A percentile compares a stretch with the other conserved stretches of the same genome.
These are phyloP conservation scores for Rosalia funebris DNA, from an alignment of 2,888 invertebrate genomes.

Conservation along the genomic window DNA sequence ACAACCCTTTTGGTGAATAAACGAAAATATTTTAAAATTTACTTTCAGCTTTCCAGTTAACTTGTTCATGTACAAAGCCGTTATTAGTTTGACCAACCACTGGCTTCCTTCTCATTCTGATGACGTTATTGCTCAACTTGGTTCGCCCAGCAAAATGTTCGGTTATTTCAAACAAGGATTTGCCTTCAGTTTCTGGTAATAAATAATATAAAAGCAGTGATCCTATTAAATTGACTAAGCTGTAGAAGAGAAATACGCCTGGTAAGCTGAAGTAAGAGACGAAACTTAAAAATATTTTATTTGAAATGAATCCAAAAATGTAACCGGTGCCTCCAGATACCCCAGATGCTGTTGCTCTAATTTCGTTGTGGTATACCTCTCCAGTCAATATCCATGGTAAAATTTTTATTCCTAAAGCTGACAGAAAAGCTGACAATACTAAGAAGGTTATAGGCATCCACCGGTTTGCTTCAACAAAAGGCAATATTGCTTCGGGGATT, in stretches of 20 bases:
- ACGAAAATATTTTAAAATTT: too few relatives aligned
- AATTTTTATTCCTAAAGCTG: constrained; percentile 76
- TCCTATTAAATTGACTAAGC: constrained; percentile 71
- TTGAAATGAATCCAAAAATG: constrained; percentile 78
- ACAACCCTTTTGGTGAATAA: too few relatives aligned
- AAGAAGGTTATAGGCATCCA: constrained; percentile 78
- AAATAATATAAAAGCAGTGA: constrained; percentile 73
- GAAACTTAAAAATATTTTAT: constrained; percentile 78
- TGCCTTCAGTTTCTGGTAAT: constrained; percentile 86
- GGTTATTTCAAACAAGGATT: constrained; percentile 76
- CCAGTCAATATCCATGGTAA: constrained; percentile 85
- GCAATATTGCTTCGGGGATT: background rate
- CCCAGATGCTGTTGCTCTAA: constrained; percentile 78
- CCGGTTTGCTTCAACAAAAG: constrained; percentile 30
- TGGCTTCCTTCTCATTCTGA: constrained; percentile 49
- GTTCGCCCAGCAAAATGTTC: constrained; percentile 74
- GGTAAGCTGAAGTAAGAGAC: constrained; percentile 71
- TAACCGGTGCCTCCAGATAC: constrained; percentile 79
- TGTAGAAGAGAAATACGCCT: constrained; percentile 79
- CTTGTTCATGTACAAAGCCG: constrained; percentile 26
- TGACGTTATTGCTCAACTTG: constrained; percentile 66
- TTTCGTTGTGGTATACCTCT: constrained; percentile 77
- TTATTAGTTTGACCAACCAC: constrained; percentile 46
- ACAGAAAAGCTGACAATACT: constrained; percentile 74
- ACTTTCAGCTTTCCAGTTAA: background rate